Evolutionary conservation across 2,888 invertebrate species (phyloP), one percentile per base, ranked within the genome.

Genomic region (Vanessa cardui): DNA sequence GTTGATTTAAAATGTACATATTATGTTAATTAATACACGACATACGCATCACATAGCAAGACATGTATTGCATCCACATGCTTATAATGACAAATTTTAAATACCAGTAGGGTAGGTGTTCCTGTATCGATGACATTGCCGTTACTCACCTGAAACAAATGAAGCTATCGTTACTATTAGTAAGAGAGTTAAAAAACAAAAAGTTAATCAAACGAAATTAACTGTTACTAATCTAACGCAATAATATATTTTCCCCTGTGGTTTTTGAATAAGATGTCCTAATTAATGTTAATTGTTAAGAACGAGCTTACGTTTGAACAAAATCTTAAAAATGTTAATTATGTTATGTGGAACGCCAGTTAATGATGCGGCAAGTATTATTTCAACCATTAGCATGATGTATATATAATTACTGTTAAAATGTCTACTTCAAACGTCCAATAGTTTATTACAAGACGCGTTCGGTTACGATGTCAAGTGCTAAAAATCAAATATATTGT

Each of bases 101-200:
- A 86, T 92, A 92, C 92, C 92, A 92, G 90, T 82, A 92, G 82
- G 80, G 92, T 90, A 78, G 90, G 88, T 81, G 92, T 92, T 88
- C 92, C 92, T 79, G 92, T 90, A 83, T 92, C 92, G 92, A 92
- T 90, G 91, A 92, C 92, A 92, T 92, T 92, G 90, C 92, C 92
- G 92, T 92, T 92, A 92, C 92, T 92, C 92, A 92, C 92, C 92
- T 92, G 90, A 78, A 91, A 91, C 76, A 78, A 86, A 83, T 64
- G 81, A 80, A 79, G 59, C 39, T 66, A 21, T 45, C 54, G 20
- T 65, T 59, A 68, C 58, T 18, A 50, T 21, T 64, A 45, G 26
- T 5, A 26, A 26, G 2, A 26, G 16, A 47, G 12, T 39, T 39
- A 39, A 12, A 39, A 39, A 39, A 12, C 1, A 39, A 39, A 12